Conservation (phyloP, 2,113 vertebrate species). For the Phycodurus eques region DNA sequence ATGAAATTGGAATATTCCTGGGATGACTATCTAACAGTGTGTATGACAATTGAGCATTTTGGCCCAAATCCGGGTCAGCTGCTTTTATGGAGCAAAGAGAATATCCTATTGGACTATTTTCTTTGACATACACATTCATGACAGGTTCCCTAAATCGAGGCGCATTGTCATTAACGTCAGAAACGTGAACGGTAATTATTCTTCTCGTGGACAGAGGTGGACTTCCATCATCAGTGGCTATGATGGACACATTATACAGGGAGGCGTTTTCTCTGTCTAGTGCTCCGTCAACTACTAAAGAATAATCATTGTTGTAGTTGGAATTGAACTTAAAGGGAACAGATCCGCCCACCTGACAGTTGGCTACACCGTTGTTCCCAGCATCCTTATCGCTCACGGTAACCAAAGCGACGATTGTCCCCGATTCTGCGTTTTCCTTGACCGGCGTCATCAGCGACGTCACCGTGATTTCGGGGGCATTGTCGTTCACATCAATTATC, state of each 20-base stretch:
- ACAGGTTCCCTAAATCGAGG: slow-evolving; percentile 71
- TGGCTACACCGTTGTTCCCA: slow-evolving; percentile 47
- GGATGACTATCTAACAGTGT: slow-evolving; percentile 55
- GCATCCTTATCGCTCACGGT: slow-evolving; percentile 79
- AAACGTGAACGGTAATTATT: slow-evolving; percentile 72
- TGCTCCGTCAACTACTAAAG: slow-evolving; percentile 72
- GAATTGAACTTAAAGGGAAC: slow-evolving; percentile 59
- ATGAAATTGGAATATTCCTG: slow-evolving; percentile 62
- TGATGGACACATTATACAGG: slow-evolving; percentile 77
- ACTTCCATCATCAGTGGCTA: slow-evolving; percentile 77
- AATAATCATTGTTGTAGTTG: slow-evolving; percentile 84
- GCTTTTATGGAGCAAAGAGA: slow-evolving; percentile 73
- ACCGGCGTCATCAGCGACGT: slow-evolving; percentile 77
- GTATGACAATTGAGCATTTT: slow-evolving; percentile 77
- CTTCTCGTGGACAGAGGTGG: slow-evolving; percentile 72
- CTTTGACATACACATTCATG: slow-evolving; percentile 76
- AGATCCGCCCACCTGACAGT: slow-evolving; percentile 36
- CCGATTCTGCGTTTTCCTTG: slow-evolving; percentile 74
- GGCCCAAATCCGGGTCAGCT: slow-evolving; percentile 73
- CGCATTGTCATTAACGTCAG: slow-evolving; percentile 85
- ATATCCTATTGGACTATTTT: slow-evolving; percentile 78
- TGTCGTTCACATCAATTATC: slow-evolving; percentile 83
- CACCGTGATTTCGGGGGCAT: slow-evolving; percentile 79
- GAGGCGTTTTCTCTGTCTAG: slow-evolving; percentile 79
- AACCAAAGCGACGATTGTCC: slow-evolving; percentile 80